Conservation (phyloP, 1,140 invertebrate genomes). For the Idris sp. region DNA sequence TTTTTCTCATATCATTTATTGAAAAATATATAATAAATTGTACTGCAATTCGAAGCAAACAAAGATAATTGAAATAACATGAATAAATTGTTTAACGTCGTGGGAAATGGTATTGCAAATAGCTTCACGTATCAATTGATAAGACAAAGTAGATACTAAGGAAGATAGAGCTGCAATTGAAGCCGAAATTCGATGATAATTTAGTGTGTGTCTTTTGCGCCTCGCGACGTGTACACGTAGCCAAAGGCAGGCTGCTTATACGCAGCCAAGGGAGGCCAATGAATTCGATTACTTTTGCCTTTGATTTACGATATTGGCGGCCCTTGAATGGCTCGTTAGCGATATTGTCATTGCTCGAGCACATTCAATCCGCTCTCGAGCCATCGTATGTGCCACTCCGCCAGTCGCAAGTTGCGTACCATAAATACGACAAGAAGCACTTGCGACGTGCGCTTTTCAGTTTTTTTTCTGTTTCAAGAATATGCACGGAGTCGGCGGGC, state of each 20-base stretch:
- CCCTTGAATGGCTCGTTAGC: constrained; percentile 71
- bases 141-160: constrained; percentile 20
- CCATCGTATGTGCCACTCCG: constrained; percentile 40
- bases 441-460: constrained; percentile 22
- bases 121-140: constrained; percentile 31
- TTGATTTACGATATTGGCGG: constrained; percentile 71
- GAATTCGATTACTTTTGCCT: constrained; percentile 65
- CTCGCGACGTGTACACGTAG: constrained; percentile 46
- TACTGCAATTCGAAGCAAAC: no score
- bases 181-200: constrained; percentile 40
- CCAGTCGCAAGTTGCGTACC: constrained; percentile 40
- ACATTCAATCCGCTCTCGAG: constrained; percentile 58
- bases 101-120: constrained; percentile 10
- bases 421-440: constrained; percentile 45
- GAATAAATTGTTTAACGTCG: constrained; percentile 4
- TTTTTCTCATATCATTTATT: no score
- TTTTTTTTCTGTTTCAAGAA: constrained; percentile 18
- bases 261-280: constrained; percentile 36
- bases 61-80: neutral
- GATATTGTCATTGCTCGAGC: constrained; percentile 69
- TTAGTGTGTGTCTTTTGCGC: constrained; percentile 55
- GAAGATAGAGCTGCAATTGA: constrained; percentile 12
- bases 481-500: constrained; percentile 28
- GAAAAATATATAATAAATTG: no score
- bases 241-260: constrained; percentile 30